Evolutionary conservation across 2,113 vertebrate species (phyloP).

Genomic region (Pachyramphus minor): DNA sequence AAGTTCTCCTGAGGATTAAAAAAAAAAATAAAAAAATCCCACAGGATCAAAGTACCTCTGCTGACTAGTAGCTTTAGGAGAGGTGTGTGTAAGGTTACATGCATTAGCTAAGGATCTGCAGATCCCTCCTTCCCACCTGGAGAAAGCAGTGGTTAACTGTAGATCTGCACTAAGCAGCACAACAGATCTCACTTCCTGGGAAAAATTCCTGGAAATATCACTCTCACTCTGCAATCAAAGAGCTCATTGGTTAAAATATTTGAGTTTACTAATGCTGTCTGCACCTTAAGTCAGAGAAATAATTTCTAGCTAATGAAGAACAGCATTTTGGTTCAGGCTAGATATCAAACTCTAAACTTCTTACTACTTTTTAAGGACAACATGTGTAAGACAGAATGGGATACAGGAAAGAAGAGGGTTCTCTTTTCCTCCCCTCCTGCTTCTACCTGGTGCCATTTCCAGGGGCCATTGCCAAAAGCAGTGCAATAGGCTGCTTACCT

Average conservation of each 20-base stretch:
- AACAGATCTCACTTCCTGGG: neutral
- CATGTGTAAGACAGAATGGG: neutral
- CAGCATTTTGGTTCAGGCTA: neutral
- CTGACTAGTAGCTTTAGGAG: neutral
- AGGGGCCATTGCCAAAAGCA: neutral
- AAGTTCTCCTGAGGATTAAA: neutral
- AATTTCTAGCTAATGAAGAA: neutral
- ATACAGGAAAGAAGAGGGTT: neutral
- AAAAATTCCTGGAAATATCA: neutral
- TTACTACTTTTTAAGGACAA: neutral
- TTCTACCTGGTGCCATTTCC: neutral
- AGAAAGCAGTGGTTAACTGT: neutral
- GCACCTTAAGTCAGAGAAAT: neutral
- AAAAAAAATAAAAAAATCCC: neutral
- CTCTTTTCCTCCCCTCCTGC: neutral
- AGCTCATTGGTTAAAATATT: neutral
- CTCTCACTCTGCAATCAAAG: neutral
- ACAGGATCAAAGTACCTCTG: neutral
- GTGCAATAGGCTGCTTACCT: conserved; percentile 76
- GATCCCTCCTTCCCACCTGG: neutral
- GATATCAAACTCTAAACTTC: neutral
- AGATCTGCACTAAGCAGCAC: neutral
- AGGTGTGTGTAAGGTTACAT: neutral
- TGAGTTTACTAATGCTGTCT: neutral
- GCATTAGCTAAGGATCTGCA: neutral